A percentile compares a stretch with the other conserved stretches of the same genome.
These are phyloP conservation scores for Amblyopsis rosae DNA, from an alignment of 2,113 vertebrate genomes.

Conservation along the genomic window DNA sequence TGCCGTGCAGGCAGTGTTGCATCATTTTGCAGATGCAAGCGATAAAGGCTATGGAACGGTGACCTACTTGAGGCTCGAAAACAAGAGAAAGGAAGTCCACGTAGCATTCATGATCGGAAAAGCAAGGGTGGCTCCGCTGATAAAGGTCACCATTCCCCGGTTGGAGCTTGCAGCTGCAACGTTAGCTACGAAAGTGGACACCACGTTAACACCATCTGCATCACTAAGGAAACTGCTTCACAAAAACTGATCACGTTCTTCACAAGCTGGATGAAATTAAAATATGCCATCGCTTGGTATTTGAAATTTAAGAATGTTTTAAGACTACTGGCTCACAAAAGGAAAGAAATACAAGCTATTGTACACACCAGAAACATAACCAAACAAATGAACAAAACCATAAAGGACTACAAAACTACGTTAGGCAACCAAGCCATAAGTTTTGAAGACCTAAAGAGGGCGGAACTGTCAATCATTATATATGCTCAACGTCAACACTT, in stretches of 20 bases:
- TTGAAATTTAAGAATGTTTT: neutral
- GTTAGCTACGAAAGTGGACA: constrained; percentile 5
- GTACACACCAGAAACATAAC: too few relatives aligned
- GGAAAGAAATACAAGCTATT: too few relatives aligned
- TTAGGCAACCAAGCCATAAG: too few relatives aligned
- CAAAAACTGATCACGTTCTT: neutral
- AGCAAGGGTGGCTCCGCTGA: neutral
- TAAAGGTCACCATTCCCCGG: constrained; percentile 7
- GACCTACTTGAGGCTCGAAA: neutral
- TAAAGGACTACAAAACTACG: too few relatives aligned
- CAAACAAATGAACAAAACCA: too few relatives aligned
- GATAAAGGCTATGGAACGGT: neutral
- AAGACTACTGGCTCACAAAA: too few relatives aligned
- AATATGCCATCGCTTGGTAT: neutral
- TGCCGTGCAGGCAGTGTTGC: neutral
- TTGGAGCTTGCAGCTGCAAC: constrained; percentile 16
- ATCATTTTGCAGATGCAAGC: neutral
- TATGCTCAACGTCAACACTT: too few relatives aligned
- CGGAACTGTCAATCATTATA: too few relatives aligned
- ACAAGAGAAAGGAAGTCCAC: neutral
- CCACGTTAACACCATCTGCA: too few relatives aligned
- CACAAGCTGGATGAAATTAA: neutral
- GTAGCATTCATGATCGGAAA: neutral
- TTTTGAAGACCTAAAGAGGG: too few relatives aligned
- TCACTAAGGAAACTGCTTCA: neutral